Conservation (phyloP, 2,113 vertebrate species). For the Sinocyclocheilus grahami region DNA sequence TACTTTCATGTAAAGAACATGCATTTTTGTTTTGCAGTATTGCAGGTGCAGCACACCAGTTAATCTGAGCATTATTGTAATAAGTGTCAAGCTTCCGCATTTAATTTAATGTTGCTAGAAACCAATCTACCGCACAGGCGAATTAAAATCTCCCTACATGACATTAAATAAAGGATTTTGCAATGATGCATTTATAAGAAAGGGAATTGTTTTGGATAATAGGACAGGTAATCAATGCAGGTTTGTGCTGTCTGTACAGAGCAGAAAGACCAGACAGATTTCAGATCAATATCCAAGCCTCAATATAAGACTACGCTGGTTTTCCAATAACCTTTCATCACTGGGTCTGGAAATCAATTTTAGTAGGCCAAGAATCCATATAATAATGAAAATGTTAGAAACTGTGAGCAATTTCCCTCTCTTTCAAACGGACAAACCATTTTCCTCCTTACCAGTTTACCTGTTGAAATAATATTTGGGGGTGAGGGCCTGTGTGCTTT, state of each 20-base stretch:
- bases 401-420: not conserved
- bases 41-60: not conserved
- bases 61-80: not conserved
- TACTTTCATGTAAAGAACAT: too few species aligned
- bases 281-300: conserved; percentile 29
- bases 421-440: not conserved
- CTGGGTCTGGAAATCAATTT: not conserved
- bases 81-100: not conserved
- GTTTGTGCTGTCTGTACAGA: conserved; percentile 36
- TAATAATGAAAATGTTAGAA: conserved; percentile 4
- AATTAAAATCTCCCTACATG: conserved; percentile 33
- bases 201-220: conserved; percentile 42
- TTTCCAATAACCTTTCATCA: conserved; percentile 11
- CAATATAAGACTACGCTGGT: conserved; percentile 9
- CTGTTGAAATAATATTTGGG: conserved; percentile 8
- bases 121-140: conserved; percentile 1
- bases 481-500: conserved; percentile 23
- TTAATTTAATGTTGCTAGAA: not conserved
- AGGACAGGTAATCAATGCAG: conserved; percentile 51
- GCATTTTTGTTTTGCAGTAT: not conserved
- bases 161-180: conserved; percentile 35
- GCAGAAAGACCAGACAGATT: conserved; percentile 30
- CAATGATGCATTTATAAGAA: conserved; percentile 49
- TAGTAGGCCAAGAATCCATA: not conserved
- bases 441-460: not conserved